Conservation (phyloP, 2,888 invertebrate genomes). For the Parochlus steinenii region DNA sequence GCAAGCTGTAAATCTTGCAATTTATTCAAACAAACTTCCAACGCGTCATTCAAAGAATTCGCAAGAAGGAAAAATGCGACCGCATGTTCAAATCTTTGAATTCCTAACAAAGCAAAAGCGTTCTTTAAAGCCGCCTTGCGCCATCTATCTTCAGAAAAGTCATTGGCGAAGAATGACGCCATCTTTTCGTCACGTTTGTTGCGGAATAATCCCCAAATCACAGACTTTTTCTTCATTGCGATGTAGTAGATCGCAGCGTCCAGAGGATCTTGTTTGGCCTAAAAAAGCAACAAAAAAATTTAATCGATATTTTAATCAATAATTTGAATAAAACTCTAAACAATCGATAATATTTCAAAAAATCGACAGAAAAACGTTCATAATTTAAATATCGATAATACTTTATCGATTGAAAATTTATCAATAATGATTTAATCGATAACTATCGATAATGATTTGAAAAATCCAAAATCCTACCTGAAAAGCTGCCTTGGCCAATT, state of each 20-base stretch:
- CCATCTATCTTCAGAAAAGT: constrained; percentile 88
- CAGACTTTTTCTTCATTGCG: constrained; percentile 94
- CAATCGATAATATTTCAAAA: too few species aligned
- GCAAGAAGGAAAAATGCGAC: constrained; percentile 96
- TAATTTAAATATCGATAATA: too few species aligned
- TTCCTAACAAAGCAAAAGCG: constrained; percentile 89
- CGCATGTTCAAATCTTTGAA: constrained; percentile 92
- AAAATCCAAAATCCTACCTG: too few species aligned
- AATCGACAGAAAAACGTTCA: too few species aligned
- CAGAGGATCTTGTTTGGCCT: constrained; percentile 80
- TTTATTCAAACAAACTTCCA: constrained; percentile 71
- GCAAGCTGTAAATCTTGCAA: constrained; percentile 91
- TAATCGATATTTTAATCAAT: too few species aligned
- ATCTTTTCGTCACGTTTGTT: constrained; percentile 79
- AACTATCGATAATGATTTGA: too few species aligned
- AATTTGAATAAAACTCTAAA: too few species aligned
- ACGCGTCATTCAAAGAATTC: constrained; percentile 84
- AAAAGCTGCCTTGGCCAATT: constrained; percentile 86
- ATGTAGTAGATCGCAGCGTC: constrained; percentile 95
- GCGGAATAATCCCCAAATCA: constrained; percentile 89
- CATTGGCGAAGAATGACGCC: constrained; percentile 89
- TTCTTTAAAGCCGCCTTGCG: constrained; percentile 95
- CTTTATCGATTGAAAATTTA: too few species aligned
- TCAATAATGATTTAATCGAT: too few species aligned
- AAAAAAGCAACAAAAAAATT: too few species aligned